Conservation (phyloP, 1,140 invertebrate genomes). For the Pachyrhynchus sulphureomaculatus region DNA sequence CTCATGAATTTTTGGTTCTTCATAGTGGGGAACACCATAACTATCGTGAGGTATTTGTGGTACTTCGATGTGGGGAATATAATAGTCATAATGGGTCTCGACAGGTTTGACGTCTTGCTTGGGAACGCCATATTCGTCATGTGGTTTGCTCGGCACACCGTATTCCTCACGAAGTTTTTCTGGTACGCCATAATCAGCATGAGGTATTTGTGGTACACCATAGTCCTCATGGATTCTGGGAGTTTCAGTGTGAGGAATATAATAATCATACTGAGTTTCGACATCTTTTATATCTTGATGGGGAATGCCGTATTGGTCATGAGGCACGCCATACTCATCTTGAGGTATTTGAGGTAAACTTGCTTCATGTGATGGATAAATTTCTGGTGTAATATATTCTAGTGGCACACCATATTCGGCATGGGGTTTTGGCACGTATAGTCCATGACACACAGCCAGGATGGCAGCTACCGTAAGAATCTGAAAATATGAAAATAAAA, state of each 20-base stretch:
- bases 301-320: neutral
- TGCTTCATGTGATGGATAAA: neutral
- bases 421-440: neutral
- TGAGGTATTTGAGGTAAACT: neutral
- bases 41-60: neutral
- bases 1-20: neutral
- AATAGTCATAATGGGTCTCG: neutral
- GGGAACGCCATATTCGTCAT: conserved; percentile 15
- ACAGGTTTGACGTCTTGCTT: neutral
- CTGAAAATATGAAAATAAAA: neutral
- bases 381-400: neutral
- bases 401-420: conserved; percentile 13
- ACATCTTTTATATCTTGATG: neutral
- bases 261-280: neutral
- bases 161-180: neutral
- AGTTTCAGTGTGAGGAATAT: neutral
- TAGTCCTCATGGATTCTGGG: conserved; percentile 2
- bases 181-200: conserved; percentile 17
- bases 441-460: neutral
- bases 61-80: neutral
- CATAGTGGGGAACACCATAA: neutral
- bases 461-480: neutral
- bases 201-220: conserved; percentile 10
- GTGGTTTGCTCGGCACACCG: neutral
- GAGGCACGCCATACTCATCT: neutral